Conservation (phyloP, 1,140 invertebrate species). For the Dendrolimus kikuchii region DNA sequence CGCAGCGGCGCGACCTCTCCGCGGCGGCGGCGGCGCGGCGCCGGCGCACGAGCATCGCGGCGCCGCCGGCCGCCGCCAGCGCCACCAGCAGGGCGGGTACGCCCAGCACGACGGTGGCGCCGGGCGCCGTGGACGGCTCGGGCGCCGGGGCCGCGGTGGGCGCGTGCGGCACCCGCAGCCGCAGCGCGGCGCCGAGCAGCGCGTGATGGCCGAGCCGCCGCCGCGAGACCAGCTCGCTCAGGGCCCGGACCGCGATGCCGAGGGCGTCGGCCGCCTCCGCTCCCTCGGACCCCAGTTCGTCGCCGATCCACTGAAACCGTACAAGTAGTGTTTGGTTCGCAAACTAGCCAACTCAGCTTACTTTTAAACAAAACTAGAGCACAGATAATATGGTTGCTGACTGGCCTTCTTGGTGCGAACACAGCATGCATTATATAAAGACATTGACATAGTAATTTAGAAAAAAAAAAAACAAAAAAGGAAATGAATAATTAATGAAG, state of each 20-base stretch:
- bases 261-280: slow-evolving; percentile 24
- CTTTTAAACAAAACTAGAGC: no score
- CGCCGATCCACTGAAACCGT: slow-evolving; percentile 45
- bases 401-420: no score
- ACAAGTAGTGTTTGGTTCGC: no score
- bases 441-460: no score
- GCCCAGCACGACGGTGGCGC: slow-evolving; percentile 80
- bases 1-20: slow-evolving; percentile 77
- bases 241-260: slow-evolving; percentile 42
- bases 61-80: slow-evolving; percentile 56
- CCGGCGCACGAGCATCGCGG: slow-evolving; percentile 66
- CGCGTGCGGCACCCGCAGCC: slow-evolving; percentile 81
- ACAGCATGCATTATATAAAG: no score
- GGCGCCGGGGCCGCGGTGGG: slow-evolving; percentile 76
- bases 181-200: slow-evolving; percentile 77
- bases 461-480: no score
- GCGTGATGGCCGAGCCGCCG: slow-evolving; percentile 57
- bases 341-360: no score
- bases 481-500: no score
- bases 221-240: slow-evolving; percentile 45
- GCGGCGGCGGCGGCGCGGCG: slow-evolving; percentile 72
- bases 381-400: no score
- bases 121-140: slow-evolving; percentile 80
- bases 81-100: slow-evolving; percentile 74
- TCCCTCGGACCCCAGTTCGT: slow-evolving; percentile 38